Base-by-base conservation (phyloP, 2,888 invertebrate species). In the Chrysolina oricalcia region DNA sequence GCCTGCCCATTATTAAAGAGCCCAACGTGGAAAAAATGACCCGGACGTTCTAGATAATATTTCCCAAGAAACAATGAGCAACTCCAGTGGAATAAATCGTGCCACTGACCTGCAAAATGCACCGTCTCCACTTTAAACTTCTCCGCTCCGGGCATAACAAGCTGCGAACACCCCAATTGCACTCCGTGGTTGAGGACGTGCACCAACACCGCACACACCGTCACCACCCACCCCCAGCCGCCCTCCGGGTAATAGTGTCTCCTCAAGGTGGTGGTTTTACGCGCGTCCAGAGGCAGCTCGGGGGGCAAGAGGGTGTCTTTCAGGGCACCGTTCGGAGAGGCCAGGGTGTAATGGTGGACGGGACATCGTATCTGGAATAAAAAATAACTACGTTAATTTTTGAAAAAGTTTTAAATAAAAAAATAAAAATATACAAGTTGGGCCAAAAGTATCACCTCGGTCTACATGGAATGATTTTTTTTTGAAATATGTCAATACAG, bases 241-340 rank as follows among this genome's bases (percentile, higher is more conserved):
- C 95, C 95, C 89, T 96, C 96, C 9, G 95, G 96, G 88, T 96
- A 96, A 89, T 96, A 95, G 83, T 96, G 94, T 71, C 93, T 90
- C 71, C 92, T 91, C 41, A 88, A 78, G 88, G 82, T 89, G 86
- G 78, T 90, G 87, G 86, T 83, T 82, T 89, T 89, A 35, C 88
- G 80, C 15, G 88, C 87, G 74, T 88, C 89, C 69, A 89, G 75
- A 1, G 88, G 88, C 35, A 88, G 81, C 65, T 88, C 88, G 15
- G 85, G 86, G 23, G 83, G 75, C 78, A 85, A 41, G 65, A 78
- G 69, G 43, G 78, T n/a, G 64, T 78, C 73, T 70, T 73, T 75
- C 27, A 46, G 43, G 27, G 62, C 70, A 35, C 71, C 72, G 69
- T 70, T 74, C 19, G 73, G 77, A 13, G 73, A 68, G 43, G 67